These are phyloP conservation scores for Sminthurinus signatus DNA, from an alignment of 1,140 invertebrate genomes.

Conservation along the genomic window DNA sequence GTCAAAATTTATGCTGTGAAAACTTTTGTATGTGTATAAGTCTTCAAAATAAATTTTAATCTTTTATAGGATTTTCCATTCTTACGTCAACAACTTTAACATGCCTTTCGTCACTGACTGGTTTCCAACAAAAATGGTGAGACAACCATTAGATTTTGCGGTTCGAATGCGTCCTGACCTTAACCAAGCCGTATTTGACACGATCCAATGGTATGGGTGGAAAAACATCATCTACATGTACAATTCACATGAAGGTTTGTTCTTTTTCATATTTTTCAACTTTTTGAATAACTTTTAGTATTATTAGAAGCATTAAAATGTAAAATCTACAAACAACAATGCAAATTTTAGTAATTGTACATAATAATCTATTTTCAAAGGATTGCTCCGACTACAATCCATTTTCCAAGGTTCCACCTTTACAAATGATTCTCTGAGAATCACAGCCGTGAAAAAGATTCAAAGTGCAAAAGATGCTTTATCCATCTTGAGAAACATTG, in stretches of 20 bases:
- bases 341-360: too few species aligned
- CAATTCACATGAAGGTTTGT: slow-evolving; percentile 50
- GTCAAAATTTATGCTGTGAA: too few species aligned
- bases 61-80: slow-evolving; percentile 52
- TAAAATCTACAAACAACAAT: too few species aligned
- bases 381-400: slow-evolving; percentile 77
- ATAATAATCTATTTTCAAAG: slow-evolving; percentile 53
- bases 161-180: slow-evolving; percentile 48
- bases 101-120: slow-evolving; percentile 52
- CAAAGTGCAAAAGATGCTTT: slow-evolving; percentile 32
- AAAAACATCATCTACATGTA: slow-evolving; percentile 51
- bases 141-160: slow-evolving; percentile 42
- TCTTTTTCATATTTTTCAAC: too few species aligned
- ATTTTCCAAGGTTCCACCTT: slow-evolving; percentile 78
- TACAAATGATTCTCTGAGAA: slow-evolving; percentile 70
- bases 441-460: slow-evolving; percentile 50
- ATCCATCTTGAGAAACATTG: slow-evolving; percentile 35
- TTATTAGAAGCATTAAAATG: too few species aligned
- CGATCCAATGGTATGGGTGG: slow-evolving; percentile 51
- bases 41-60: too few species aligned
- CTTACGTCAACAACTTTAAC: slow-evolving; percentile 53
- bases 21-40: too few species aligned
- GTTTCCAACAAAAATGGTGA: background rate
- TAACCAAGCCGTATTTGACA: slow-evolving; percentile 49
- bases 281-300: too few species aligned